Percentiles rank a stretch among this genome's conserved stretches.
phyloP scores from a whole-genome alignment of 2,888 invertebrate genomes.

The Cremastobaeus sp. region DNA sequence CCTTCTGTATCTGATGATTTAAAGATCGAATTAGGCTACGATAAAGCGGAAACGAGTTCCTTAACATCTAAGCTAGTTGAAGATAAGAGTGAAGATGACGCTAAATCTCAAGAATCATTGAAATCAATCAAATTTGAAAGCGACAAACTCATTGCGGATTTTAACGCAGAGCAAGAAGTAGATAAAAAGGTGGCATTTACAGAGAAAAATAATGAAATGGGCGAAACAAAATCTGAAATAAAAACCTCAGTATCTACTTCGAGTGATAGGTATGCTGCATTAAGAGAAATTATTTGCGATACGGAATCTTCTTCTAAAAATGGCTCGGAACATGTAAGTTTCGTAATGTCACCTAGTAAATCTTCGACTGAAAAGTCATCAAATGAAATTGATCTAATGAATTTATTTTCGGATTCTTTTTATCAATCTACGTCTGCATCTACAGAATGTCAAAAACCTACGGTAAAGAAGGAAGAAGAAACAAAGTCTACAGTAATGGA shows the following conservation, averaged over 20 bases:
- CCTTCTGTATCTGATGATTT: constrained; percentile 65
- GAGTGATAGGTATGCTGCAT: constrained; percentile 89
- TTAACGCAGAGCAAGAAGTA: constrained; percentile 34
- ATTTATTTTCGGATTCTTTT: constrained; percentile 70
- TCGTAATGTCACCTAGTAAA: constrained; percentile 55
- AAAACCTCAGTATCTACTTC: constrained; percentile 79
- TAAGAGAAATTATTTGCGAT: constrained; percentile 84
- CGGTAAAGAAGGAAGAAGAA: constrained; percentile 66
- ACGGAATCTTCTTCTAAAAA: constrained; percentile 62
- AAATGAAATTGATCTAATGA: constrained; percentile 72
- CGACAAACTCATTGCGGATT: constrained; percentile 45
- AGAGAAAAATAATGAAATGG: constrained; percentile 57
- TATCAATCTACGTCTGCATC: constrained; percentile 57
- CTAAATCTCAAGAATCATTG: constrained; percentile 38
- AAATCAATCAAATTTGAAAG: constrained; percentile 53
- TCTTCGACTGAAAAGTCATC: constrained; percentile 48
- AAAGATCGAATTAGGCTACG: constrained; percentile 56
- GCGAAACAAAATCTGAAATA: constrained; percentile 75
- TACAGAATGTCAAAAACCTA: constrained; percentile 64
- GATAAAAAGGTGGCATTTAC: constrained; percentile 47
- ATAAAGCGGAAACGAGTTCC: constrained; percentile 49
- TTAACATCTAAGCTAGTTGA: constrained; percentile 46
- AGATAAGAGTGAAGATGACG: constrained; percentile 60
- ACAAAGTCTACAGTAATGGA: constrained; percentile 69
- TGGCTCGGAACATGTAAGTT: constrained; percentile 51